Percentiles rank a stretch among this genome's conserved stretches.
Conservation (phyloP, 2,797 vertebrate species). For the Nyctalus aviator region DNA sequence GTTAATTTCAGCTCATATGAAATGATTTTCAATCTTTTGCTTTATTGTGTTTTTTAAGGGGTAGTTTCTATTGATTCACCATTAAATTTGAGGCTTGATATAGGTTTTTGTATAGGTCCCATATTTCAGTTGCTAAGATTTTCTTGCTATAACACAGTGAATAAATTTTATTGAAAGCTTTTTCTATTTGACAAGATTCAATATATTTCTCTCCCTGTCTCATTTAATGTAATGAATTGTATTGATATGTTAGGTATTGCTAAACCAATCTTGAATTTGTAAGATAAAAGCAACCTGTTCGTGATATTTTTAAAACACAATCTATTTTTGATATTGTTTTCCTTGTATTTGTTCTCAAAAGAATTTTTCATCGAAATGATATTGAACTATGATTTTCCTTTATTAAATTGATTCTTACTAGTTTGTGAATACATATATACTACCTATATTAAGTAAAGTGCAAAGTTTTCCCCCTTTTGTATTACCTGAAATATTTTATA, state of each 20-base stretch:
- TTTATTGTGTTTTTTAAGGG: not conserved
- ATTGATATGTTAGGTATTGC: not conserved
- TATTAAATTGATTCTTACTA: not conserved
- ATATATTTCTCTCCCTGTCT: not conserved
- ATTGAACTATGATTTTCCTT: not conserved
- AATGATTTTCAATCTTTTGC: conserved; percentile 10
- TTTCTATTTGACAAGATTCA: conserved; percentile 25
- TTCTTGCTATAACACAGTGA: conserved; percentile 11
- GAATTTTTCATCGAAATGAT: not conserved
- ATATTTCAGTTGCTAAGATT: not conserved
- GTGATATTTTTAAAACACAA: not conserved
- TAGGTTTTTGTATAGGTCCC: not conserved
- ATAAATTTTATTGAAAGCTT: not conserved
- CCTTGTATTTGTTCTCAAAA: not conserved
- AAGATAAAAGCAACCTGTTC: not conserved
- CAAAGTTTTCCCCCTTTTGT: not conserved
- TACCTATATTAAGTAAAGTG: not conserved
- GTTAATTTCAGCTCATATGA: not conserved
- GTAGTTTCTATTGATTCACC: not conserved
- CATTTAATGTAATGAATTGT: not conserved
- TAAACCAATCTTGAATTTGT: conserved; percentile 8
- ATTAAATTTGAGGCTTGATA: not conserved
- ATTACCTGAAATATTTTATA: not conserved
- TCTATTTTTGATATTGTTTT: not conserved
- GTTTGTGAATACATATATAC: not conserved